phyloP scores from a whole-genome alignment of 2,888 invertebrate genomes.

The Petrophora chlorosata region DNA sequence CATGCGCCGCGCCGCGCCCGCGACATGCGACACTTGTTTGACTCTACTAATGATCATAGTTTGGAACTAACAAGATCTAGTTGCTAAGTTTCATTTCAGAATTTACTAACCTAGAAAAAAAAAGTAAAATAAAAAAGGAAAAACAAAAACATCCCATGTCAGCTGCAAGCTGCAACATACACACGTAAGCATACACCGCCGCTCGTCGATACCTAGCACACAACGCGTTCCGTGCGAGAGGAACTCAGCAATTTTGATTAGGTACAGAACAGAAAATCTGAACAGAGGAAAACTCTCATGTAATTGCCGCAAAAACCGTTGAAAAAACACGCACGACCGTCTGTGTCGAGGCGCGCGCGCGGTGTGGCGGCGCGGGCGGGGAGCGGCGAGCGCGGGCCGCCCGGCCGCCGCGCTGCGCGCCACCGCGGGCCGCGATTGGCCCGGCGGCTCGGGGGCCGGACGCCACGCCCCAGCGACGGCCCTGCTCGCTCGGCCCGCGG shows the following conservation, averaged over 20 bases:
- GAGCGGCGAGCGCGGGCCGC: constrained; percentile 34
- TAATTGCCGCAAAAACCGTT: constrained; percentile 61
- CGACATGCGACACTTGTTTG: constrained; percentile 45
- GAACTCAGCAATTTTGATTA: constrained; percentile 67
- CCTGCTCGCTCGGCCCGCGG: constrained; percentile 63
- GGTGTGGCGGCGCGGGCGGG: constrained; percentile 55
- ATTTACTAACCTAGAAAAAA: too few relatives aligned
- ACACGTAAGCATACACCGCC: constrained; percentile 39
- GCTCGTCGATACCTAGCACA: constrained; percentile 43
- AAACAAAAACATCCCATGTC: constrained; percentile 45
- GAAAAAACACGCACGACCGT: constrained; percentile 65
- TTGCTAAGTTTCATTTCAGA: too few relatives aligned
- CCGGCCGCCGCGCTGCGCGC: constrained; percentile 19
- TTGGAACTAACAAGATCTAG: too few relatives aligned
- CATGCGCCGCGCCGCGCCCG: constrained; percentile 46
- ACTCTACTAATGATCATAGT: constrained; percentile 16
- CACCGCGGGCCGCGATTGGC: constrained; percentile 35
- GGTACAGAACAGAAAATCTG: constrained; percentile 67
- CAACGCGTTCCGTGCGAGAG: constrained; percentile 59
- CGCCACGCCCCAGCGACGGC: constrained; percentile 69
- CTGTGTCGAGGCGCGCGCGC: constrained; percentile 59
- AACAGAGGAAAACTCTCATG: constrained; percentile 65
- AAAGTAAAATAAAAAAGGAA: constrained; percentile 23
- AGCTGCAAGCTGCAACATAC: constrained; percentile 28
- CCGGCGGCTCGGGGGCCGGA: constrained; percentile 36